These are phyloP conservation scores for Poeciliopsis presidionis DNA, from an alignment of 2,797 vertebrate genomes.

Conservation along the genomic window DNA sequence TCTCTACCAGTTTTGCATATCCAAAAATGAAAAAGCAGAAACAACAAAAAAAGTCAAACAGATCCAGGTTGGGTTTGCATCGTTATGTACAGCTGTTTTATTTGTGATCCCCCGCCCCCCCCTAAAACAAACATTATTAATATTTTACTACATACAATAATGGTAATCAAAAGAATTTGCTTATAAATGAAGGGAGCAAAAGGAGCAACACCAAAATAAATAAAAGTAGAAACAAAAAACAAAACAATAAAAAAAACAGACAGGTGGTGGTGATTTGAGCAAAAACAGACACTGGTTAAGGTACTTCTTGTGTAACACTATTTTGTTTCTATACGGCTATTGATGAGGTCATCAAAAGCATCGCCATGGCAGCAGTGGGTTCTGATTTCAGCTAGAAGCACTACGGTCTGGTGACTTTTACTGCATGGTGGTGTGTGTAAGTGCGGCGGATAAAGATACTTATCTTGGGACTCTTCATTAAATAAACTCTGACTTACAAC, in stretches of 20 bases:
- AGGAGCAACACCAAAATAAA: constrained; percentile 37
- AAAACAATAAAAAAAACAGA: constrained; percentile 31
- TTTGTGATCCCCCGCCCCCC: constrained; percentile 73
- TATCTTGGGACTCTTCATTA: constrained; percentile 73
- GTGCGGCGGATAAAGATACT: constrained; percentile 53
- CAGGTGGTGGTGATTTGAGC: constrained; percentile 58
- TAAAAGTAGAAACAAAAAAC: constrained; percentile 13
- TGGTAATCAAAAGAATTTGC: constrained; percentile 77
- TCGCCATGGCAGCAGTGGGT: constrained; percentile 60
- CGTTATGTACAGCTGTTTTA: constrained; percentile 84
- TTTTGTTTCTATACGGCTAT: constrained; percentile 37
- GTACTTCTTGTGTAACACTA: constrained; percentile 65
- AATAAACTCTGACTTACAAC: constrained; percentile 16
- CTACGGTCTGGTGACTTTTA: constrained; percentile 60
- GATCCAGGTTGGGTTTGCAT: constrained; percentile 57
- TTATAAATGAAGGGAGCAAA: constrained; percentile 52
- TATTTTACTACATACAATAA: constrained; percentile 81
- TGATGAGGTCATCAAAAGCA: constrained; percentile 56
- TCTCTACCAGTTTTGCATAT: not conserved
- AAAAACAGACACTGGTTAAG: constrained; percentile 59
- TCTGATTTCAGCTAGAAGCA: constrained; percentile 51
- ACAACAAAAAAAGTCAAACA: not conserved
- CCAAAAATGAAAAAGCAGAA: not conserved
- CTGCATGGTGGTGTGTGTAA: constrained; percentile 66
- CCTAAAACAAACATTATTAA: constrained; percentile 68